Evolutionary conservation across 1,140 invertebrate species (phyloP).

Genomic region (Aphis craccivora): DNA sequence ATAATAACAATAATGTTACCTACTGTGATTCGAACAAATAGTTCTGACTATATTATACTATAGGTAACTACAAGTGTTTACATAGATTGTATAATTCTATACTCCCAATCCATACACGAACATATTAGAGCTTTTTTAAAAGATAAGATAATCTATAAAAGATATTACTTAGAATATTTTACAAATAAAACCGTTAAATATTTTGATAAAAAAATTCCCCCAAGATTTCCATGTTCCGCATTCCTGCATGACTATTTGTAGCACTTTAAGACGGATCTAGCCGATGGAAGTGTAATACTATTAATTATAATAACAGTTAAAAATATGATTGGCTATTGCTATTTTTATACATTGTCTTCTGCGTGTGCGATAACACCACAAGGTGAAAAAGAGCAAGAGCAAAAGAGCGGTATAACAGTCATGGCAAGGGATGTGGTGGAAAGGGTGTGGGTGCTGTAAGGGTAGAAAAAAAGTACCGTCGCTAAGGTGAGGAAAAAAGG

Average conservation of each 20-base stretch:
- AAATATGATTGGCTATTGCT: background rate
- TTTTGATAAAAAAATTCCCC: too few species aligned
- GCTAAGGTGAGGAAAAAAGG: constrained; percentile 54
- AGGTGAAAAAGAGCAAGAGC: background rate
- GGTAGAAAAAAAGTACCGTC: constrained; percentile 25
- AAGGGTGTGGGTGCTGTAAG: background rate
- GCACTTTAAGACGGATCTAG: too few species aligned
- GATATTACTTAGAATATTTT: too few species aligned
- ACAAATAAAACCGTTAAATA: too few species aligned
- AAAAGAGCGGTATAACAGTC: background rate
- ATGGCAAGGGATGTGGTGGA: background rate
- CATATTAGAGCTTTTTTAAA: too few species aligned
- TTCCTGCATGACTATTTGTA: background rate
- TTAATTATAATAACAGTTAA: background rate
- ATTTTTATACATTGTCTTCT: background rate
- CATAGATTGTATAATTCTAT: background rate
- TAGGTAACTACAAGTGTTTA: background rate
- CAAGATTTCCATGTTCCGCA: too few species aligned
- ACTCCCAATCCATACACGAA: background rate
- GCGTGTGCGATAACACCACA: background rate
- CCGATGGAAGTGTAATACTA: background rate
- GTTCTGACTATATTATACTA: background rate
- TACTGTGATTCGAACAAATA: background rate
- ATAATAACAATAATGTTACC: background rate
- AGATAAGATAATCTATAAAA: too few species aligned